A percentile compares a stretch with the other conserved stretches of the same genome.
These are phyloP conservation scores for Lasioglossum villosulum DNA, from an alignment of 2,888 invertebrate species.

Conservation along the genomic window DNA sequence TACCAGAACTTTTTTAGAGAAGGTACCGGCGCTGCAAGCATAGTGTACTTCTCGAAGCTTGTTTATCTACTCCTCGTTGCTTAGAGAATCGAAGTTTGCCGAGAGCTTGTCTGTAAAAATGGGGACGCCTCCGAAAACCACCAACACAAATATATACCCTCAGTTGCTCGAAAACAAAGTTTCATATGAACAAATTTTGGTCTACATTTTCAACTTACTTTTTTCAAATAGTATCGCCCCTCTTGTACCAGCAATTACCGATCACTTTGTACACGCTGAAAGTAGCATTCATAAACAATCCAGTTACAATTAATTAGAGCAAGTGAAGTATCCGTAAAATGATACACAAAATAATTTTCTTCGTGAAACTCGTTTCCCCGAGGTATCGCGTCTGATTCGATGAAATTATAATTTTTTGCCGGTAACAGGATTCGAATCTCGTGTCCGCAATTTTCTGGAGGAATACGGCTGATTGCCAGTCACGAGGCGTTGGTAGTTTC, in stretches of 20 bases:
- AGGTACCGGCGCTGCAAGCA: not conserved
- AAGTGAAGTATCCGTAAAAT: not conserved
- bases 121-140: not conserved
- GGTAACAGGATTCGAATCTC: not conserved
- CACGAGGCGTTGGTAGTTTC: not conserved
- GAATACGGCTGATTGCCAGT: not conserved
- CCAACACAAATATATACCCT: too few relatives aligned
- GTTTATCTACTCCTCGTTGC: not conserved
- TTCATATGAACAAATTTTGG: not conserved
- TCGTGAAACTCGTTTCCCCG: not conserved
- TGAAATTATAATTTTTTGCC: not conserved
- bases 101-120: not conserved
- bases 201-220: not conserved
- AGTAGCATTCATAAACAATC: not conserved
- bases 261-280: too few relatives aligned
- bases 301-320: not conserved
- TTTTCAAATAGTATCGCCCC: not conserved
- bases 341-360: not conserved
- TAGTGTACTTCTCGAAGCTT: not conserved
- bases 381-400: not conserved
- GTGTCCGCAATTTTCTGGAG: not conserved
- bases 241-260: too few relatives aligned
- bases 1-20: not conserved
- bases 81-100: not conserved
- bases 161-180: not conserved